Evolutionary conservation across 2,797 vertebrate species (phyloP).

Genomic region (Eulemur albifrons): DNA sequence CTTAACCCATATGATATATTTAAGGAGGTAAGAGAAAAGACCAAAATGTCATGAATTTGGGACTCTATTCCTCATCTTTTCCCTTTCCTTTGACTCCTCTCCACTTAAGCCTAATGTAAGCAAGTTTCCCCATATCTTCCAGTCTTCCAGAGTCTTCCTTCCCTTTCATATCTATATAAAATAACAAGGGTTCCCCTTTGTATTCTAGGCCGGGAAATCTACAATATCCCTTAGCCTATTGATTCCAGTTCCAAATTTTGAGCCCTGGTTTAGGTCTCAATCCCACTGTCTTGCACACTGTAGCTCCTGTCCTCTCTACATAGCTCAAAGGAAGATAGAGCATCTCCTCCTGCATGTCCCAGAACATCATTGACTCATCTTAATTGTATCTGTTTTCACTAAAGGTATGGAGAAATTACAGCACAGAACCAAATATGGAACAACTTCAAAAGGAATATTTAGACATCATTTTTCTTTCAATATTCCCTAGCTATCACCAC

Average conservation of each 20-base stretch:
- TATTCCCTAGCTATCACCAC: neutral
- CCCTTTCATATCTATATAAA: neutral
- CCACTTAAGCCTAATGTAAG: neutral
- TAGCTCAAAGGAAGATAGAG: neutral
- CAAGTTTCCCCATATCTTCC: neutral
- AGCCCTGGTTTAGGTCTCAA: neutral
- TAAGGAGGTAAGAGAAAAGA: neutral
- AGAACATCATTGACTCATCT: neutral
- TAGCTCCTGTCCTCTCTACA: neutral
- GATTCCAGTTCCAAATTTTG: neutral
- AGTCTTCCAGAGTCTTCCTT: neutral
- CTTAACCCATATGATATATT: neutral
- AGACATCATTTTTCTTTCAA: neutral
- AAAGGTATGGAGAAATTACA: neutral
- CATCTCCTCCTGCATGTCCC: neutral
- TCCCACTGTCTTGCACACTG: neutral
- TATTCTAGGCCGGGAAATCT: neutral
- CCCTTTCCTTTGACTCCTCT: neutral
- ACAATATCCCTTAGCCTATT: neutral
- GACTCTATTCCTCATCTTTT: neutral
- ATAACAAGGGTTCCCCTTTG: neutral
- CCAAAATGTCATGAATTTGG: neutral
- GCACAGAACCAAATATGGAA: neutral
- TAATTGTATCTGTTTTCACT: neutral
- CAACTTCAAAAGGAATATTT: neutral